Conservation (phyloP, 2,888 invertebrate genomes). For the Parelbella ahira region DNA sequence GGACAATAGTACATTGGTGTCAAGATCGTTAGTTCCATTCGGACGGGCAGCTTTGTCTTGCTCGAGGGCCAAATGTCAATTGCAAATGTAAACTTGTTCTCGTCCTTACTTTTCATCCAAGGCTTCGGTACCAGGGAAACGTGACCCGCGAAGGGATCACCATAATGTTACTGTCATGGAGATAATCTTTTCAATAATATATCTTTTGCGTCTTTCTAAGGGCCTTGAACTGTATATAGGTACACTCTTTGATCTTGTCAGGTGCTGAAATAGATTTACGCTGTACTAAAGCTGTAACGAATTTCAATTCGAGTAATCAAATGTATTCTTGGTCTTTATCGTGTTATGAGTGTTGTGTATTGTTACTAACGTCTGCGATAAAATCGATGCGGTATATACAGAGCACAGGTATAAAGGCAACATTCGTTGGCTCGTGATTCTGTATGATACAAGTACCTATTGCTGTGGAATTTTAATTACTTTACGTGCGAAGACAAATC, state of each 20-base stretch:
- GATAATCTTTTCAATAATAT: slow-evolving; percentile 10
- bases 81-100: slow-evolving; percentile 15
- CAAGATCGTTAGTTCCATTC: slow-evolving; percentile 48
- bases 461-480: too few species aligned
- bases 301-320: too few species aligned
- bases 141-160: slow-evolving; percentile 5
- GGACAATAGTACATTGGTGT: slow-evolving; percentile 56
- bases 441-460: too few species aligned
- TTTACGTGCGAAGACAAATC: too few species aligned
- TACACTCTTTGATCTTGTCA: slow-evolving; percentile 8
- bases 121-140: slow-evolving; percentile 4
- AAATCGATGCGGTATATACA: too few species aligned
- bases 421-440: too few species aligned
- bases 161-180: background rate
- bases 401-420: too few species aligned
- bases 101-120: background rate
- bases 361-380: too few species aligned
- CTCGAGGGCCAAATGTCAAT: slow-evolving; percentile 50
- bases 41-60: slow-evolving; percentile 48
- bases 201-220: slow-evolving; percentile 4
- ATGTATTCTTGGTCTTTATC: too few species aligned
- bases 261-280: slow-evolving; percentile 8
- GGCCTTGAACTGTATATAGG: background rate
- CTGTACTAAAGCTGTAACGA: slow-evolving; percentile 1
- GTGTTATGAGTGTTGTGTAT: too few species aligned